Base-by-base conservation (phyloP, 2,888 invertebrate species). In the Caenorhabditis sp. region DNA sequence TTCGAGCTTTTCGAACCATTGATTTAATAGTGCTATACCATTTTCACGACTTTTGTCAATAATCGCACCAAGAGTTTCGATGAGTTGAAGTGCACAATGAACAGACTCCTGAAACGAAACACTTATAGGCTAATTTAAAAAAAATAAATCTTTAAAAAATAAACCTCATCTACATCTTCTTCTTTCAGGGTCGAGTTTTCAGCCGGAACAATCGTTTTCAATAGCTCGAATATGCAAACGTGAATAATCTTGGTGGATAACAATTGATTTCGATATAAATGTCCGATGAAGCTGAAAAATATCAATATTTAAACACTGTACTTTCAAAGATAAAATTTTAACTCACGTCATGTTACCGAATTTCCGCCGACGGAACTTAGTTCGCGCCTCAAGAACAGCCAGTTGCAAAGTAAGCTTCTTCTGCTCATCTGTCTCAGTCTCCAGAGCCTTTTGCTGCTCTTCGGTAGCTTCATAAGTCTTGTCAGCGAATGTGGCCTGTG, bases 331-430 rank as follows among this genome's bases (percentile, higher is more conserved):
- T 27, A 36, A 53, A 17, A 38, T 43, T 38, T 10, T 7, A 23
- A 49, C 65, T 38, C 58, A 82, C 70, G 76, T 81, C 71, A 85
- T 84, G 58, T 82, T 84, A 75, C 85, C 85, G 62, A 85, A 80
- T 67, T 81, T 83, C 52, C 83, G 52, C 21, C 85, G 59, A 27
- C 83, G 65, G 63, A 83, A 78, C 67, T 83, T 83, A 50, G 59
- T 64, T 49, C 60, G 59, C 31, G 59, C 66, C 25, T 82, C 82
- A 20, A 73, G 49, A 10, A 73, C 53, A 14, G 57, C 66, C 23
- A 63, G 56, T 26, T 67, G 1, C 57, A 81, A 53, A 59, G 79
- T 67, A 20, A 66, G 70, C 53, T 76, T 73, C 67, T 81, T 80
- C 60, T 73, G 73, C 26, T 65, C 67, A 64, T 84, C 82, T 1